These are phyloP conservation scores for Callaeas wilsoni DNA, from an alignment of 2,113 vertebrate genomes.

Conservation along the genomic window DNA sequence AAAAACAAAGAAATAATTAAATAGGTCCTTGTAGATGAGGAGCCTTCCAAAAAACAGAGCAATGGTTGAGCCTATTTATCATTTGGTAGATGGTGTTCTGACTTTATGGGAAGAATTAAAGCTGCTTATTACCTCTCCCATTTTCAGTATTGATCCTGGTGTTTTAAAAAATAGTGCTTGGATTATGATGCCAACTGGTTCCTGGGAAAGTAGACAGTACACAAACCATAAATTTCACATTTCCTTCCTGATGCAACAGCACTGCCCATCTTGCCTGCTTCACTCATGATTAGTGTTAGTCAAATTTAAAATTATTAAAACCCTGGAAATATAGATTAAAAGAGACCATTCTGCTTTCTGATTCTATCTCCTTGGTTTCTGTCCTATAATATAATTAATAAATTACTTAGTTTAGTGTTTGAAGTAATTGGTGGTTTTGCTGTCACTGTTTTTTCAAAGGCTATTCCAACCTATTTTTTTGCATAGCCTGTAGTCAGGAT, in stretches of 20 bases:
- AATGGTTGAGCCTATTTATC: slow-evolving; percentile 6
- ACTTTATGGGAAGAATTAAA: slow-evolving; percentile 40
- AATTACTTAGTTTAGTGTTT: neutral
- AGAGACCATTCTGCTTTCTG: neutral
- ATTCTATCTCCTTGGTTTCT: neutral
- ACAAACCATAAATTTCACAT: neutral
- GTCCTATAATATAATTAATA: neutral
- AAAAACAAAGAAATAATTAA: slow-evolving; percentile 59
- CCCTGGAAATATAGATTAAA: neutral
- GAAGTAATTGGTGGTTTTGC: neutral
- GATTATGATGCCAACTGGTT: slow-evolving; percentile 7
- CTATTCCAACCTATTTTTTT: neutral
- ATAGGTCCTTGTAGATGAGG: slow-evolving; percentile 33
- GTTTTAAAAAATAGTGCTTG: neutral
- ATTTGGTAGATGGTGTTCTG: slow-evolving; percentile 26
- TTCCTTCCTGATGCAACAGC: neutral
- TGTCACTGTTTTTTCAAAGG: neutral
- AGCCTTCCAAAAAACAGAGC: slow-evolving; percentile 26
- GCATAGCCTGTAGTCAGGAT: neutral
- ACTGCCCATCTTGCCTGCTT: neutral
- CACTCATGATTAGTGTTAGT: neutral
- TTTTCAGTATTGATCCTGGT: slow-evolving; percentile 54
- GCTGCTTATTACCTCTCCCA: slow-evolving; percentile 46
- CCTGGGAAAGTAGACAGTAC: neutral
- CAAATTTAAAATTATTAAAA: neutral